Evolutionary conservation across 2,113 vertebrate species (phyloP), one percentile per base, ranked within the genome.

Genomic region (Taxidea taxus): DNA sequence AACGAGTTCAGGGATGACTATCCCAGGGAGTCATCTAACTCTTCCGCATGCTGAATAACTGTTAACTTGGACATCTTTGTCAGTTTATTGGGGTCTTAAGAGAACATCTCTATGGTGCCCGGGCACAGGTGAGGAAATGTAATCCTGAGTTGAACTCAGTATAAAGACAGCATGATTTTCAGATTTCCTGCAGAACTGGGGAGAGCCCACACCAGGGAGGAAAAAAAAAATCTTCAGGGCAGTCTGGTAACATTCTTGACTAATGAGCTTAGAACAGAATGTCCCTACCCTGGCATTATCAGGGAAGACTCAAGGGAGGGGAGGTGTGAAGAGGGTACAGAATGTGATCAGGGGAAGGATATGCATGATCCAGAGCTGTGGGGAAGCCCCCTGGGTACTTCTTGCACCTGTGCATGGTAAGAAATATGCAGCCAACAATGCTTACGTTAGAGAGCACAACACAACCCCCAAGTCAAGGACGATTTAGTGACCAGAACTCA

Each of bases 221-320:
- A 96, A 95, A 62, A 13, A 64, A 62, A 29, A 29, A 62, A 31
- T 34, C 94, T 70, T 91, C 16, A 42, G 62, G 85, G 89, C 82
- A 56, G 95, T 95, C 93, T 95, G 91, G 68, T 58, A 68, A 96
- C 94, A 97, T 97, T 98, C 96, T 94, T 98, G 47, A 44, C 82
- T 96, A 97, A 94, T 97, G 94, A 97, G 39, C 86, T 97, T 12
- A 10, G 97, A 89, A 98, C 97, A 97, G 58, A 97, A 93, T 94
- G 97, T 97, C 86, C 97, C 68, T 96, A 72, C 37, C 10, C 51
- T 95, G 86, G 92, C 78, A 60, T 97, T 94, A 77, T 89, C 94
- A 60, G 88, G 87, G 85, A 94, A 95, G 92, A 95, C 54, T 87
- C 23, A 37, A 95, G 88, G 68, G 90, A 95, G 10, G 23, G 80